These are phyloP conservation scores for Haplochromis vanheusdeni DNA, from an alignment of 2,113 vertebrate species.

Conservation along the genomic window DNA sequence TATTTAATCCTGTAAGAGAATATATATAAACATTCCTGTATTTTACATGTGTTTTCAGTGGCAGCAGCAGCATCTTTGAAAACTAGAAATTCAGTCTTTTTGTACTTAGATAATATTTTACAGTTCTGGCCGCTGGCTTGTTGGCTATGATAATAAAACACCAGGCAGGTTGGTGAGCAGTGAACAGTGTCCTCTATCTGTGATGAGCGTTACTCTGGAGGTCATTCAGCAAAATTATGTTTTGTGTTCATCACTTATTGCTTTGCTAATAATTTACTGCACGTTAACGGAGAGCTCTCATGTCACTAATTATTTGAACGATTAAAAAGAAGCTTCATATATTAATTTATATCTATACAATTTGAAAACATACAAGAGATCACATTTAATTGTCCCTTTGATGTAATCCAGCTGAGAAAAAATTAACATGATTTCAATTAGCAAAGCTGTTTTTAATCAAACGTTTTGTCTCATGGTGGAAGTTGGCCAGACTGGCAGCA, in stretches of 20 bases:
- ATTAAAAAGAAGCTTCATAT: background rate
- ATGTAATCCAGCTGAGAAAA: background rate
- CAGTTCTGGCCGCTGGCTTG: background rate
- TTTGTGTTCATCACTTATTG: background rate
- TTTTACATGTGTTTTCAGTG: background rate
- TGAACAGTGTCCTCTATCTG: background rate
- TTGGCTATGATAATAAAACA: background rate
- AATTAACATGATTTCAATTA: background rate
- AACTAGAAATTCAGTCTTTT: background rate
- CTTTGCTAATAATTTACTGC: background rate
- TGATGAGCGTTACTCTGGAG: background rate
- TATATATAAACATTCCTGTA: background rate
- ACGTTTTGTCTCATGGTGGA: background rate
- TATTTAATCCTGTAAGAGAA: background rate
- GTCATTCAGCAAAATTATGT: background rate
- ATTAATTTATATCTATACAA: background rate
- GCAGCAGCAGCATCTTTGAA: background rate
- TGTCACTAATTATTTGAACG: background rate
- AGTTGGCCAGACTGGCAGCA: background rate
- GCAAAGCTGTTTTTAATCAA: background rate
- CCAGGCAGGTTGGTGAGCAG: background rate
- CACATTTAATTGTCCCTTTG: background rate
- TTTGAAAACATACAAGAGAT: background rate
- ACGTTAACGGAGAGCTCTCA: background rate
- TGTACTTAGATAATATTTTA: background rate